Conservation (phyloP, 2,888 invertebrate genomes). For the Brassicogethes aeneus region DNA sequence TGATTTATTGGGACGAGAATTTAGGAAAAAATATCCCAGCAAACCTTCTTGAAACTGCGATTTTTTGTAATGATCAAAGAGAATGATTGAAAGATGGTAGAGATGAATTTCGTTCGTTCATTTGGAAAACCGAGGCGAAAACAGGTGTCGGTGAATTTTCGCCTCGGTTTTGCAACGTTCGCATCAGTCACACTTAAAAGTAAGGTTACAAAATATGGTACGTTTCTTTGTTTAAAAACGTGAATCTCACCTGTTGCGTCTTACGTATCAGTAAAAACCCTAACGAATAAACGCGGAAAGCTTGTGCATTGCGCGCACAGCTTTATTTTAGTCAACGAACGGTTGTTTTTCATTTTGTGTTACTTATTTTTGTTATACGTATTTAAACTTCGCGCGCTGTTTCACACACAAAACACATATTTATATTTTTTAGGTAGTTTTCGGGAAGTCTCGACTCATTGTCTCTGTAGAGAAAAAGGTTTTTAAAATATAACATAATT, state of each 20-base stretch:
- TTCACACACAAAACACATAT: conserved; percentile 39
- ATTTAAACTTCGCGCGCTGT: conserved; percentile 22
- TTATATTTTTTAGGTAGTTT: conserved; percentile 36
- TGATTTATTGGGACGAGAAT: no score
- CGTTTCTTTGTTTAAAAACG: conserved; percentile 31
- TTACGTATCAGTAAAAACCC: no score
- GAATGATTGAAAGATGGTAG: no score
- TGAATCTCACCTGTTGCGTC: conserved; percentile 40
- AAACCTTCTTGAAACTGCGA: no score
- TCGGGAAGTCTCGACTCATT: conserved; percentile 36
- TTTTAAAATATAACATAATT: conserved; percentile 27
- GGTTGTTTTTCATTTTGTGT: conserved; percentile 27
- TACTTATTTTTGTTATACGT: conserved; percentile 11
- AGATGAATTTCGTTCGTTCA: no score
- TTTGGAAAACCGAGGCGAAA: neutral
- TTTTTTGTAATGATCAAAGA: no score
- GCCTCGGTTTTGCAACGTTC: neutral
- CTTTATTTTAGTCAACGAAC: conserved; percentile 29
- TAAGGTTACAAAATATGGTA: conserved; percentile 18
- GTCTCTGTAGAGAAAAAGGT: conserved; percentile 42
- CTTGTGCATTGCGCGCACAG: conserved; percentile 43
- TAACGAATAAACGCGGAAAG: conserved; percentile 39
- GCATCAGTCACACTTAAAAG: conserved; percentile 1
- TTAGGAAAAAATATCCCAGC: no score
- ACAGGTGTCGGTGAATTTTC: neutral